Conservation (phyloP, 2,797 vertebrate genomes). For the Pempheris klunzingeri region DNA sequence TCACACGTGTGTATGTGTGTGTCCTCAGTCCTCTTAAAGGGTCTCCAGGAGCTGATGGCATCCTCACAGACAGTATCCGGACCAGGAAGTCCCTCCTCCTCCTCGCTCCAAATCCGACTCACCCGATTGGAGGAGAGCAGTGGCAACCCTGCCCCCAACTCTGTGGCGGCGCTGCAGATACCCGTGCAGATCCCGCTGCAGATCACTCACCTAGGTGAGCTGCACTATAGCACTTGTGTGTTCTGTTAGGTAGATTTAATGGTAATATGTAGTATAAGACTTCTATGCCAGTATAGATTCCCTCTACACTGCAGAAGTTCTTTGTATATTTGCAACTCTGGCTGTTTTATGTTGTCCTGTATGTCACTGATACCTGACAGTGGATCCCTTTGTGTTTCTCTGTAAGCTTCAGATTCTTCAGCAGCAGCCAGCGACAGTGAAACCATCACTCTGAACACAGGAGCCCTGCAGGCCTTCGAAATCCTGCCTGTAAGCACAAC, state of each 20-base stretch:
- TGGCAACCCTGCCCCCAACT: conserved; percentile 81
- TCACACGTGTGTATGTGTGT: neutral
- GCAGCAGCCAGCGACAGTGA: conserved; percentile 89
- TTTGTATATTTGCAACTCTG: too few relatives aligned
- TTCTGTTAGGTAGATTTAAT: neutral
- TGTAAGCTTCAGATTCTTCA: conserved; percentile 83
- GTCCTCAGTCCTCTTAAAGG: conserved; percentile 93
- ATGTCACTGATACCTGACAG: neutral
- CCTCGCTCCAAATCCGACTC: conserved; percentile 91
- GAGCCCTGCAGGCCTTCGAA: conserved; percentile 97
- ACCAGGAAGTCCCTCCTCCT: conserved; percentile 73
- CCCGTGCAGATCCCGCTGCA: conserved; percentile 98
- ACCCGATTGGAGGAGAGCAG: conserved; percentile 91
- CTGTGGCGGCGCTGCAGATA: conserved; percentile 93
- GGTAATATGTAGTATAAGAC: neutral
- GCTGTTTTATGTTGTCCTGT: too few relatives aligned
- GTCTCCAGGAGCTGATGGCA: conserved; percentile 94
- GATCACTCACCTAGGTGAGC: conserved; percentile 97
- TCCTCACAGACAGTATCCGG: conserved; percentile 82
- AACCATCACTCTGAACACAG: conserved; percentile 94
- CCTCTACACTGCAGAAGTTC: neutral
- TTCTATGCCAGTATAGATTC: neutral
- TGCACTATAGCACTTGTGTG: neutral
- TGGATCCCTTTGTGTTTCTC: neutral
- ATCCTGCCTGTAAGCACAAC: conserved; percentile 92